Base-by-base conservation (phyloP, 1,140 invertebrate genomes). In the Belonocnema kinseyi region DNA sequence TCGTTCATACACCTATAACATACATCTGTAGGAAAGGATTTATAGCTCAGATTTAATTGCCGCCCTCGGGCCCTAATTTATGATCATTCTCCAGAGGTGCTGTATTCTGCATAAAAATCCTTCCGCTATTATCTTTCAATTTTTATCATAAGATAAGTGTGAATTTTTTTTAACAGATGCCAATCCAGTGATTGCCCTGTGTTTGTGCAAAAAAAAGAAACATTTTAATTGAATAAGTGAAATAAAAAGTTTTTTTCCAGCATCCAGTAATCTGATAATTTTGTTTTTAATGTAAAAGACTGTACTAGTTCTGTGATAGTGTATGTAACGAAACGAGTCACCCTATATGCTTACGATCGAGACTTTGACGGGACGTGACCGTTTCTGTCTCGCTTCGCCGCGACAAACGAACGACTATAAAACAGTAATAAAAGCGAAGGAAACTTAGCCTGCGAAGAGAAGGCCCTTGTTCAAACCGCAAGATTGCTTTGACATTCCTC, bases 401-500 rank as follows among this genome's bases (percentile, higher is more conserved):
- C 76, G 71, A 84, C 77, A 82, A 82, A 74, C 72, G 50, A 77
- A 80, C 81, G 71, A 53, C 78, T 72, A 83, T 85, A 85, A 85
- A 85, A 85, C 52, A 70, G 76, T 52, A 83, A 75, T 85, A 85
- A 85, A 85, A 82, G 33, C 58, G 50, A 76, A 66, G 46, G 74
- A 72, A 52, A 72, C 40, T n/a, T 51, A 72, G 58, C 21, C 58
- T n/a, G n/a, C 54, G 74, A 80, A 85, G 74, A 75, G 76, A 74
- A 74, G 72, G 50, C 53, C 73, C 53, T 52, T 73, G 53, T 40
- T 52, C 56, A 13, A 75, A 76, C 77, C 66, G 66, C 77, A 72
- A 75, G 83, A 82, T 85, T 85, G 84, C 82, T 85, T 85, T 85
- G 83, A 85, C 84, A 85, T 83, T 85, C 71, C 51, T 77, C 66